phyloP scores from a whole-genome alignment of 2,888 invertebrate species.

The Parochlus steinenii region DNA sequence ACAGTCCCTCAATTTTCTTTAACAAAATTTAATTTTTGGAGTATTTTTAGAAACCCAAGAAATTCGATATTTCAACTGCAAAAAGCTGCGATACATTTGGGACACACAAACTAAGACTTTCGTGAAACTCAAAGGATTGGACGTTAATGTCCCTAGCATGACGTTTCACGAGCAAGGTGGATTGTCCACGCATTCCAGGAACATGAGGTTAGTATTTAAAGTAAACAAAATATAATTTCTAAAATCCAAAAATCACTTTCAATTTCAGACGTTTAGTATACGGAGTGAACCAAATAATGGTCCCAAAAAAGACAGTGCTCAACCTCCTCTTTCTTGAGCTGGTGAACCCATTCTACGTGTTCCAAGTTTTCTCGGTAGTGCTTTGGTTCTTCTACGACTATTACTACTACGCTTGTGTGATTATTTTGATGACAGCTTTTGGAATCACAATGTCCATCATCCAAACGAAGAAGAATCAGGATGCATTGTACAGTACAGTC shows the following conservation, averaged over 20 bases:
- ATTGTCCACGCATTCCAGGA: slow-evolving; percentile 15
- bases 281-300: slow-evolving; percentile 68
- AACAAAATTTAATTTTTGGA: too few relatives aligned
- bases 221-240: slow-evolving; percentile 21
- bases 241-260: slow-evolving; percentile 14
- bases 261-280: slow-evolving; percentile 54
- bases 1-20: too few relatives aligned
- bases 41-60: too few relatives aligned
- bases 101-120: slow-evolving; percentile 50
- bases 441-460: slow-evolving; percentile 70
- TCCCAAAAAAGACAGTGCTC: slow-evolving; percentile 56
- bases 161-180: slow-evolving; percentile 27
- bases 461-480: slow-evolving; percentile 81
- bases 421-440: slow-evolving; percentile 66
- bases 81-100: slow-evolving; percentile 73
- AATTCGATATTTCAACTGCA: slow-evolving; percentile 60
- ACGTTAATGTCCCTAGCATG: slow-evolving; percentile 29
- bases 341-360: slow-evolving; percentile 89
- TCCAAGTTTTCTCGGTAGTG: slow-evolving; percentile 79
- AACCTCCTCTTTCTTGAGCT: slow-evolving; percentile 64
- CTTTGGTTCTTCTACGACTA: slow-evolving; percentile 85
- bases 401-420: slow-evolving; percentile 75
- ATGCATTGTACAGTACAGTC: slow-evolving; percentile 77
- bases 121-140: slow-evolving; percentile 54
- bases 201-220: slow-evolving; percentile 7